Conservation (phyloP, 2,113 vertebrate genomes). For the Rhipidura dahli region DNA sequence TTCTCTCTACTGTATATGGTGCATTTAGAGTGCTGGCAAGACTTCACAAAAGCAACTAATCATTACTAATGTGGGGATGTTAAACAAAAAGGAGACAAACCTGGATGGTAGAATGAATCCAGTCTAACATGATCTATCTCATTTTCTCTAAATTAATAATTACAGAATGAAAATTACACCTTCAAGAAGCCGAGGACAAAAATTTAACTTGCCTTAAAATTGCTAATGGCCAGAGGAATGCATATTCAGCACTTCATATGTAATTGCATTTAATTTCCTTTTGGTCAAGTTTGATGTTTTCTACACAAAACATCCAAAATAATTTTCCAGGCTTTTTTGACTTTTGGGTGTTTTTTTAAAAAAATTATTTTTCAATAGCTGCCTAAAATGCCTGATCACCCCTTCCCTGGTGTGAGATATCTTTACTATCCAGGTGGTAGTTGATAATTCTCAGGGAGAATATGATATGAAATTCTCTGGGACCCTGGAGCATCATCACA, state of each 20-base stretch:
- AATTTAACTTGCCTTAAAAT: background rate
- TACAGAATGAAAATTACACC: background rate
- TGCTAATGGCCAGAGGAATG: background rate
- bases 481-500: accelerated
- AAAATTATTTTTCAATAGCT: background rate
- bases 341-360: background rate
- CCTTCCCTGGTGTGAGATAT: background rate
- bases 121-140: background rate
- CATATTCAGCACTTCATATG: background rate
- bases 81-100: constrained; percentile 1
- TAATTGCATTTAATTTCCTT: background rate
- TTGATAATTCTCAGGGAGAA: background rate
- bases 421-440: background rate
- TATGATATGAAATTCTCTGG: background rate
- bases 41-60: background rate
- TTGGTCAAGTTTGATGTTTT: background rate
- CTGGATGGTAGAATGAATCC: background rate
- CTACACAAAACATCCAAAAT: background rate
- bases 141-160: background rate
- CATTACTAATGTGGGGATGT: background rate
- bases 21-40: constrained; percentile 13
- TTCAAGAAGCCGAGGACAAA: background rate
- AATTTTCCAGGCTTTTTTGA: background rate
- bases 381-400: background rate
- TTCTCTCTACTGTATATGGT: background rate